Base-by-base conservation (phyloP, 2,797 vertebrate species). In the Microcaecilia unicolor region DNA sequence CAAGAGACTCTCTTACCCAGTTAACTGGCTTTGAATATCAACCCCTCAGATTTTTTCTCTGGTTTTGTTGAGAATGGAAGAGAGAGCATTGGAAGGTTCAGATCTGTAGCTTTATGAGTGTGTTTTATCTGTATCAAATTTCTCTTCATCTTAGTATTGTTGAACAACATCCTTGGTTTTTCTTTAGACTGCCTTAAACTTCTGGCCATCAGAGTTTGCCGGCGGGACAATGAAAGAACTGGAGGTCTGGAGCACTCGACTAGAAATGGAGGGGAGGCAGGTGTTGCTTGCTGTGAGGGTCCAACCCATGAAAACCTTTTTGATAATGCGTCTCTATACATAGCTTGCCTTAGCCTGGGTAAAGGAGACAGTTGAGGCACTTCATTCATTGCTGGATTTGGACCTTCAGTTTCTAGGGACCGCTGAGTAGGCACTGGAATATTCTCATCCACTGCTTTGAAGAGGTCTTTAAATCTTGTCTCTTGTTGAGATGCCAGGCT, bases 1-100 rank as follows among this genome's bases (percentile, higher is more conserved):
- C n/a, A n/a, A n/a, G n/a, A n/a, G n/a, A n/a, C n/a, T n/a, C n/a
- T n/a, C n/a, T n/a, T n/a, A n/a, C n/a, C n/a, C n/a, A n/a, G n/a
- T n/a, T n/a, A n/a, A n/a, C n/a, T n/a, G n/a, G n/a, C n/a, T n/a
- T n/a, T n/a, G n/a, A n/a, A n/a, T n/a, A n/a, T n/a, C n/a, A n/a
- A n/a, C n/a, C n/a, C n/a, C 37, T 80, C 76, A 39, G 47, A 3
- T 59, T 86, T 87, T 56, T 76, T 70, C 3, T 78, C 76, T 2
- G 39, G 8, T 22, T 72, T 87, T 16, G 47, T 74, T 41, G 84
- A 84, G 41, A 77, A 58, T 0, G 74, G 58, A 5, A 74, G 59
- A 19, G 78, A 70, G 35, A 89, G 79, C 46, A 77, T 53, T 1
- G 87, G 86, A 45, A 92, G 73, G 44, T 79, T 88, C 43, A 88